Conservation (phyloP, 2,113 vertebrate genomes). For the Gallinago media region DNA sequence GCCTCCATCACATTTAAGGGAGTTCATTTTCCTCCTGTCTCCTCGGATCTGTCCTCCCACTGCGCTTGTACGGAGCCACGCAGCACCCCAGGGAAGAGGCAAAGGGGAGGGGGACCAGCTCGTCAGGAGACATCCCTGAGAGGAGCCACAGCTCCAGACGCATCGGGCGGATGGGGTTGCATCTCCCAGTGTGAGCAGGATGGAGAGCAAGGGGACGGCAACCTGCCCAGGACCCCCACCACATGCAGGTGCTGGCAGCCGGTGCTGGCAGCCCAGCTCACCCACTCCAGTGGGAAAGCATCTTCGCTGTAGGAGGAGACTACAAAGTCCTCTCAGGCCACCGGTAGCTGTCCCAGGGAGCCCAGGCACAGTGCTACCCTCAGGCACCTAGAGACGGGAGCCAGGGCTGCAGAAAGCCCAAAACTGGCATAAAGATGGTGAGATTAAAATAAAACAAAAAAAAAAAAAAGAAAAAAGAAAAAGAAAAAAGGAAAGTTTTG, state of each 20-base stretch:
- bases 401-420: not conserved
- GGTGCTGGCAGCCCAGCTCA: not conserved
- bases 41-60: constrained; percentile 51
- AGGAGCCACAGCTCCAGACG: not conserved
- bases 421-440: not conserved
- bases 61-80: not conserved
- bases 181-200: not conserved
- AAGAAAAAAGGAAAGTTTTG: not conserved
- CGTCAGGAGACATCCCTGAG: not conserved
- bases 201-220: not conserved
- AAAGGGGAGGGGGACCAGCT: not conserved
- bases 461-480: no score
- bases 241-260: not conserved
- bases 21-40: constrained; percentile 66
- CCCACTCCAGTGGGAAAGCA: rapidly evolving
- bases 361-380: not conserved
- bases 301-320: not conserved
- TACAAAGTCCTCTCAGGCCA: not conserved
- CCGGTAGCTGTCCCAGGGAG: not conserved
- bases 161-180: not conserved
- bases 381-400: not conserved
- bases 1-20: constrained; percentile 49
- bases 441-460: not conserved
- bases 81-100: not conserved
- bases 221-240: not conserved